Evolutionary conservation across 2,797 vertebrate genomes (phyloP).

Genomic region (Uromys caudimaculatus): DNA sequence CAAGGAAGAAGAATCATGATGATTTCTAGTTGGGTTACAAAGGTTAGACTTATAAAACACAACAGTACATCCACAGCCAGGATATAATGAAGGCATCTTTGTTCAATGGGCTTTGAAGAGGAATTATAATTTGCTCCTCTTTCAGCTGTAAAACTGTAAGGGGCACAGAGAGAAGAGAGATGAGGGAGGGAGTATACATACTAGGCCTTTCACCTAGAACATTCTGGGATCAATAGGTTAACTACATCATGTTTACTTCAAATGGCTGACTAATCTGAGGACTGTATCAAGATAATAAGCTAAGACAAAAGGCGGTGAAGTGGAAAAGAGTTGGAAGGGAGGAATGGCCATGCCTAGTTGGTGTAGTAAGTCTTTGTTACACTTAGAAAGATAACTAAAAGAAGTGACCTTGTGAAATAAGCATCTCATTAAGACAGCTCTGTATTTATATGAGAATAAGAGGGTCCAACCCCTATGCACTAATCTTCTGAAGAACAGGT

Average conservation of each 20-base stretch:
- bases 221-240: conserved; percentile 25
- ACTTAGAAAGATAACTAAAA: conserved; percentile 18
- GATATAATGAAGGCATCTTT: background rate
- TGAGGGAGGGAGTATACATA: background rate
- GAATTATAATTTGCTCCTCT: conserved; percentile 29
- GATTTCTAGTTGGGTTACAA: background rate
- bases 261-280: background rate
- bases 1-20: background rate
- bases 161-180: background rate
- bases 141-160: background rate
- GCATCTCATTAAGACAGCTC: background rate
- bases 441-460: background rate
- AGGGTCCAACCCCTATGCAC: rapidly evolving
- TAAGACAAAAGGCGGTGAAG: background rate
- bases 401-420: conserved; percentile 4
- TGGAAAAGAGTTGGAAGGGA: background rate
- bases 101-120: conserved; percentile 15
- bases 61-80: background rate
- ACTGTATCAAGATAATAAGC: background rate
- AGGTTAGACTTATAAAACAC: background rate
- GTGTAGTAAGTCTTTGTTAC: background rate
- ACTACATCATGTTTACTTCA: conserved; percentile 20
- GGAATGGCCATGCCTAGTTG: background rate
- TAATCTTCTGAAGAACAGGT: background rate
- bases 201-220: background rate